phyloP scores from a whole-genome alignment of 2,888 invertebrate species.

The Macrophya annulata region DNA sequence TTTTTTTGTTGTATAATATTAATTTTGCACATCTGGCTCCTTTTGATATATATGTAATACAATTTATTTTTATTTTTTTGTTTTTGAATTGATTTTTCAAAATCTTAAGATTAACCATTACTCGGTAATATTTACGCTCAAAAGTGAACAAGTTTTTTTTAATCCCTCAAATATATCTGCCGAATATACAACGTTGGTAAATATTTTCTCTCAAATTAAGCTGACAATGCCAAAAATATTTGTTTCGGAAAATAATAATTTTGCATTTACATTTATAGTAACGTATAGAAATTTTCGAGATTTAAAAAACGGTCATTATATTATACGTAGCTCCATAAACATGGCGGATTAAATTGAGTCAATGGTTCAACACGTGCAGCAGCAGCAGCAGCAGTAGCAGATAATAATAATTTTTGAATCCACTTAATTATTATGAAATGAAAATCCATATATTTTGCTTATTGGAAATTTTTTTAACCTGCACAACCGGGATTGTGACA shows the following conservation, averaged over 20 bases:
- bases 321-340: not conserved
- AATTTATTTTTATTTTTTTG: too few species aligned
- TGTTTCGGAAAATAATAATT: not conserved
- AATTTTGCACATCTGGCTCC: conserved; percentile 14
- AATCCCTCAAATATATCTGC: too few species aligned
- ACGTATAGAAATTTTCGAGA: not conserved
- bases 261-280: not conserved
- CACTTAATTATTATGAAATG: not conserved
- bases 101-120: too few species aligned
- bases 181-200: too few species aligned
- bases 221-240: too few species aligned
- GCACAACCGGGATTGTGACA: not conserved
- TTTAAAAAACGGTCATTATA: not conserved
- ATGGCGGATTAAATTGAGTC: not conserved
- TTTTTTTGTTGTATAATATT: not conserved
- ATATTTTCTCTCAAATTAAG: too few species aligned
- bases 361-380: not conserved
- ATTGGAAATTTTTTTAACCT: not conserved
- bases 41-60: too few species aligned
- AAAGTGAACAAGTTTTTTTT: not conserved
- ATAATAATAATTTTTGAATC: not conserved
- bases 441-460: not conserved
- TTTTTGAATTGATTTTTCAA: too few species aligned
- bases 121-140: too few species aligned
- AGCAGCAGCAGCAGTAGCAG: not conserved